Base-by-base conservation (phyloP, 2,113 vertebrate genomes). In the Marmota flaviventris region DNA sequence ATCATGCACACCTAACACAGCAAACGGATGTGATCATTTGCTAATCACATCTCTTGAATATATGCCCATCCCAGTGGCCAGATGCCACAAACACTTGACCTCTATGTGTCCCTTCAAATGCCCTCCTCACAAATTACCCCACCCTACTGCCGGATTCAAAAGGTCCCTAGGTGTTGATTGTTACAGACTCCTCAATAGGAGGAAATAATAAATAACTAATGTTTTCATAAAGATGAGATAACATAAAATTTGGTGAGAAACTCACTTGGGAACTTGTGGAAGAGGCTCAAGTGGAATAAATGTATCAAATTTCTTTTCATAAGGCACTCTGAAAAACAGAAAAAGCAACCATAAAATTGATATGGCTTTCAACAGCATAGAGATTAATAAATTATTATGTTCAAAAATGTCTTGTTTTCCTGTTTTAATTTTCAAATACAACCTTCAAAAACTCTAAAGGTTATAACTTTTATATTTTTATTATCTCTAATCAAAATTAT, bases 211-310 rank as follows among this genome's bases (percentile, higher is more conserved):
- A 86, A 53, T 72, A 58, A 22, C 1, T 85, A 51, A 69, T 69
- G 32, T 53, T 84, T 95, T 81, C 72, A 83, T 65, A 73, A 78
- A 85, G 73, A 56, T 39, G 8, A 9, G 20, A 83, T n/a, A 78
- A 70, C 20, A 81, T 58, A 72, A 53, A 95, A 51, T 45, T 78
- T 8, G 13, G 17, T 39, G n/a, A 51, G 51, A 93, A 88, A 97
- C 98, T 95, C 88, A 98, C 98, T 20, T 96, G 67, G 96, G 89
- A 93, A 96, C 81, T 56, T 88, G 89, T 81, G 98, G 94, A 81
- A 97, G 97, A 89, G 98, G 94, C 39, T 98, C 96, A 67, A 98
- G 96, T 56, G 98, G 97, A 85, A 98, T 97, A 93, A 98, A 98
- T 2, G 98, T 98, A 89, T 98, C 98, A 48, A 93, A 94, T 91